Evolutionary conservation across 2,888 invertebrate genomes (phyloP).

Genomic region (Endomychus coccineus): DNA sequence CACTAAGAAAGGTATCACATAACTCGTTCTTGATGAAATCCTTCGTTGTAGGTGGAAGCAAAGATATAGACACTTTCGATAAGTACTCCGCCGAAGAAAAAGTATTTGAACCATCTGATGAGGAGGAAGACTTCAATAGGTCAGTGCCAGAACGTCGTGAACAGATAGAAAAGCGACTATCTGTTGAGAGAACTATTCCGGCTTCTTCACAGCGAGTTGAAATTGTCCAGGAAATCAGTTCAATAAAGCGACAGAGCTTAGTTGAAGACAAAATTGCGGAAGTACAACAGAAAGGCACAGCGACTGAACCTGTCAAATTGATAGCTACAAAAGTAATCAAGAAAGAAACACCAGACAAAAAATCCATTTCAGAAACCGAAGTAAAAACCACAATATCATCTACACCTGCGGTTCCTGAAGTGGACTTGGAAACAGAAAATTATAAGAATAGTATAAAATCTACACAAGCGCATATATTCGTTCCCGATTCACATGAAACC

Average conservation of each 20-base stretch:
- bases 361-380: conserved; percentile 48
- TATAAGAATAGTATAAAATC: too few relatives aligned
- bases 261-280: conserved; percentile 49
- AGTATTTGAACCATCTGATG: conserved; percentile 49
- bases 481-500: too few relatives aligned
- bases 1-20: too few relatives aligned
- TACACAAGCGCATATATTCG: too few relatives aligned
- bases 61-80: conserved; percentile 51
- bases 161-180: conserved; percentile 66
- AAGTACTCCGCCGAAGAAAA: conserved; percentile 79
- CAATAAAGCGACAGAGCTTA: conserved; percentile 59
- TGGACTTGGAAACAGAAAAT: neutral
- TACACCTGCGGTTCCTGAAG: conserved; percentile 16
- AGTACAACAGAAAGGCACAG: conserved; percentile 47
- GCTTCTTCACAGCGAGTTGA: conserved; percentile 68
- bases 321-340: conserved; percentile 37
- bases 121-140: conserved; percentile 58
- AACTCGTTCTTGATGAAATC: too few relatives aligned
- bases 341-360: conserved; percentile 40
- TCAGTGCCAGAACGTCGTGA: conserved; percentile 70
- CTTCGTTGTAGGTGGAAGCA: too few relatives aligned
- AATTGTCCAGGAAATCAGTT: conserved; percentile 61
- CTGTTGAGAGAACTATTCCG: conserved; percentile 60
- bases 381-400: conserved; percentile 34
- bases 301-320: conserved; percentile 32